Percentiles rank a stretch among this genome's conserved stretches.
Conservation (phyloP, 23 tunicate species). For the Pegea sp. region DNA sequence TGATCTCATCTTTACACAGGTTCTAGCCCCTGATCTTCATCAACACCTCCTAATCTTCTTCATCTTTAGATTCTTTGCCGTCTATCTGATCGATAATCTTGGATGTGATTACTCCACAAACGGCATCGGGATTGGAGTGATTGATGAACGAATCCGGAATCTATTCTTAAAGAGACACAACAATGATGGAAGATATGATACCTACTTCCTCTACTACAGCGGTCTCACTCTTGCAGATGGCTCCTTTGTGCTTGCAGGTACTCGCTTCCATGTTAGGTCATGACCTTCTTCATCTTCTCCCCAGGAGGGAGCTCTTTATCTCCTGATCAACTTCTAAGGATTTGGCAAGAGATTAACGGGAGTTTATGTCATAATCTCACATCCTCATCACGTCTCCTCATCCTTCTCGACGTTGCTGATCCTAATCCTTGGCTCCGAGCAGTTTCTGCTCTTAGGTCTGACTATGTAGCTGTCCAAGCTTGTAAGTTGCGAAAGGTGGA, state of each 20-base stretch:
- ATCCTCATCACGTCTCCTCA: constrained; percentile 14
- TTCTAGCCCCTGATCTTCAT: no score
- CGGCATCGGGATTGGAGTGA: constrained; percentile 6
- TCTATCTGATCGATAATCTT: constrained; percentile 24
- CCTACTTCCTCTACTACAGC: constrained; percentile 36
- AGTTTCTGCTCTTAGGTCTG: constrained; percentile 8
- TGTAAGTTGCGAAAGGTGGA: constrained; percentile 2
- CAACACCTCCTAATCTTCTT: not conserved
- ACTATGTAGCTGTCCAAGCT: constrained; percentile 32
- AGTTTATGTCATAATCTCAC: constrained; percentile 4
- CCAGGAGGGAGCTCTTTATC: constrained; percentile 17
- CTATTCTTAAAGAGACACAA: constrained; percentile 16
- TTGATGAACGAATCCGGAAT: constrained; percentile 14
- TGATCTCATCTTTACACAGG: constrained; percentile 31
- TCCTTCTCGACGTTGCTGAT: constrained; percentile 13
- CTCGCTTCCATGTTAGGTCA: no score
- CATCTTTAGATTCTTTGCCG: constrained; percentile 16
- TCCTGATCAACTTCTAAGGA: constrained; percentile 22
- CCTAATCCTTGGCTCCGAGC: constrained; percentile 26
- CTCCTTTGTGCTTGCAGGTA: constrained; percentile 24
- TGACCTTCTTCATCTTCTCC: not conserved
- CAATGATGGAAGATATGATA: constrained; percentile 15
- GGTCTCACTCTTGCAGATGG: constrained; percentile 35
- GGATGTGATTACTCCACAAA: constrained; percentile 41
- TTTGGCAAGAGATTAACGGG: constrained; percentile 20